Percentiles rank a stretch among this genome's conserved stretches.
Conservation (phyloP, 1,140 invertebrate species). For the Cherax quadricarinatus region DNA sequence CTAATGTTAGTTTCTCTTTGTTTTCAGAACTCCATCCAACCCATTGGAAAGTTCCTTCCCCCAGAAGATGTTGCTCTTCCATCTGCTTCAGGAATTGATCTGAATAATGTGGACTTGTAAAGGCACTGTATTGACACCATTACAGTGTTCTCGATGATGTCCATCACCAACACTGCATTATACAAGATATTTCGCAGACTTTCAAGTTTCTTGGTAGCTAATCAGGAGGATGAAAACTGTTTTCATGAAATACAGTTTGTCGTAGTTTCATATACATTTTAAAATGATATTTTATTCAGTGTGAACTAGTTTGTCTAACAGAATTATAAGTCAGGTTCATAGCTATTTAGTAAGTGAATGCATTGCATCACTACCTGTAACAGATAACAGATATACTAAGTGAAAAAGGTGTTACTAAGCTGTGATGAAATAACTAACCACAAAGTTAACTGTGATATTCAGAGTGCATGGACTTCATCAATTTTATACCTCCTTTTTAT, state of each 20-base stretch:
- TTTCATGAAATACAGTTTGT: background rate
- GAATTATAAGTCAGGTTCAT: background rate
- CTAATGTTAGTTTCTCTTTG: constrained; percentile 74
- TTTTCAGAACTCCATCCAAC: constrained; percentile 81
- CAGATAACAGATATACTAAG: too few relatives aligned
- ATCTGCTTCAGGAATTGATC: constrained; percentile 83
- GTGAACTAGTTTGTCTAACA: background rate
- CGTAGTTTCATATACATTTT: background rate
- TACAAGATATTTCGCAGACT: background rate
- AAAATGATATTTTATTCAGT: too few relatives aligned
- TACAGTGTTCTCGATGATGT: background rate
- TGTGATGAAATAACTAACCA: background rate
- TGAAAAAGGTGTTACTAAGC: background rate
- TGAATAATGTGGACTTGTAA: constrained; percentile 85
- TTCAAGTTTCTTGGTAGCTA: too few relatives aligned
- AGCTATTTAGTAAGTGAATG: background rate
- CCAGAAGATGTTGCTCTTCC: constrained; percentile 83
- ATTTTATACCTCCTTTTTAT: background rate
- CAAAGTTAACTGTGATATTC: background rate
- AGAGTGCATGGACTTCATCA: background rate
- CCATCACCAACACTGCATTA: background rate
- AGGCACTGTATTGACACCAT: background rate
- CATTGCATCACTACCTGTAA: background rate
- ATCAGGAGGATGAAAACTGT: background rate
- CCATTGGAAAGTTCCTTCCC: constrained; percentile 85